These are phyloP conservation scores for Cylindroiulus punctatus DNA, from an alignment of 2,888 invertebrate genomes.

Conservation along the genomic window DNA sequence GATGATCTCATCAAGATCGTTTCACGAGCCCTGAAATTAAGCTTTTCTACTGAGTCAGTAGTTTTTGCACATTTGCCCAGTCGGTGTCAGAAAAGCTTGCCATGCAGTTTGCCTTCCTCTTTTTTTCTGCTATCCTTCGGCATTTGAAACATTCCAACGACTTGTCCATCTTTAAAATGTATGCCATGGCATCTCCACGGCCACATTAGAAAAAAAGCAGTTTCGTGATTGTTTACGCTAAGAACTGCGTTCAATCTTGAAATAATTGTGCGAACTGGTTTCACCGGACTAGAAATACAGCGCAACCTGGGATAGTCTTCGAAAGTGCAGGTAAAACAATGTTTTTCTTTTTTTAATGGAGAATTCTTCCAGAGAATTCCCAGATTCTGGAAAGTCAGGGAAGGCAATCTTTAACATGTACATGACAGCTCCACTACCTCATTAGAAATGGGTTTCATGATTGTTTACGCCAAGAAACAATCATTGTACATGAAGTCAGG, in stretches of 20 bases:
- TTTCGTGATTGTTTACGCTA: neutral
- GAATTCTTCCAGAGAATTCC: too few relatives aligned
- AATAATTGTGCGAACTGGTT: neutral
- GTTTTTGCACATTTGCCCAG: neutral
- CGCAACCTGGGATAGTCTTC: neutral
- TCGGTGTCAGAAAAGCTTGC: neutral
- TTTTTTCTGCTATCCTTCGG: neutral
- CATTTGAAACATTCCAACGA: neutral
- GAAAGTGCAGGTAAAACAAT: neutral
- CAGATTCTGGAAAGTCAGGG: too few relatives aligned
- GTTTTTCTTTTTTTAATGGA: neutral
- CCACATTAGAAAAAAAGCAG: neutral
- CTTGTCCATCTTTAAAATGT: neutral
- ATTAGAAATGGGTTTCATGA: too few relatives aligned
- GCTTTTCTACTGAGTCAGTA: neutral
- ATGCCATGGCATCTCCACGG: neutral
- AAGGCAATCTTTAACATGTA: too few relatives aligned
- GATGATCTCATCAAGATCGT: slow-evolving; percentile 31
- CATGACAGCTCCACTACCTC: too few relatives aligned
- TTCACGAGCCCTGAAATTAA: slow-evolving; percentile 13
- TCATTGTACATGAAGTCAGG: too few relatives aligned
- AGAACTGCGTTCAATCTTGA: neutral
- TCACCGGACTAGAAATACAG: neutral
- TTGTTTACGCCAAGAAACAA: too few relatives aligned
- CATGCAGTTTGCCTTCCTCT: neutral